Percentiles rank a stretch among this genome's conserved stretches.
These are phyloP conservation scores for Torymus auratus DNA, from an alignment of 2,888 invertebrate genomes.

Conservation along the genomic window DNA sequence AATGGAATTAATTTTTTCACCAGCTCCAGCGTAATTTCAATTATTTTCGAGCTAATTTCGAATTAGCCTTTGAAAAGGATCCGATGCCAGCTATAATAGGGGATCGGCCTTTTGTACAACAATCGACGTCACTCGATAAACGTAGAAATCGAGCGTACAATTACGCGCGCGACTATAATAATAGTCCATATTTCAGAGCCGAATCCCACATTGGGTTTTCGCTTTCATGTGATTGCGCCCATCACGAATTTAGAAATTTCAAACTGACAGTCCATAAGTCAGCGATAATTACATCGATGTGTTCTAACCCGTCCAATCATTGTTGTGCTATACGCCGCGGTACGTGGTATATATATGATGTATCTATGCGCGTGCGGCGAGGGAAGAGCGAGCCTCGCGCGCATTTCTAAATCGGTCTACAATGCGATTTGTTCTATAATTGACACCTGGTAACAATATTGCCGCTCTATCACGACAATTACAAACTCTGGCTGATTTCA, in stretches of 20 bases:
- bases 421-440: conserved; percentile 65
- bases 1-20: too few relatives aligned
- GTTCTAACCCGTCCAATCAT: conserved; percentile 34
- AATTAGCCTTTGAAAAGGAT: too few relatives aligned
- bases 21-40: too few relatives aligned
- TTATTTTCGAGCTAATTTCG: too few relatives aligned
- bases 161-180: conserved; percentile 14
- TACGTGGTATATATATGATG: conserved; percentile 25
- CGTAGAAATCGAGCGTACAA: not conserved
- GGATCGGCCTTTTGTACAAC: too few relatives aligned
- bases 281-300: conserved; percentile 37
- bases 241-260: conserved; percentile 38
- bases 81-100: too few relatives aligned
- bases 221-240: conserved; percentile 41
- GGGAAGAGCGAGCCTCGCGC: conserved; percentile 14
- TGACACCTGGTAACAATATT: conserved; percentile 67
- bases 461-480: conserved; percentile 69
- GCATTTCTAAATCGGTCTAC: conserved; percentile 60
- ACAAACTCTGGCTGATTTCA: conserved; percentile 62
- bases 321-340: conserved; percentile 33
- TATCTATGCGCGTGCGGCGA: not conserved
- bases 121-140: too few relatives aligned
- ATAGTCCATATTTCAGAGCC: conserved; percentile 12
- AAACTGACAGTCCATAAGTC: conserved; percentile 43
- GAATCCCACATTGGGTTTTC: conserved; percentile 32